phyloP scores from a whole-genome alignment of 2,888 invertebrate species.

The Aradus depressus region DNA sequence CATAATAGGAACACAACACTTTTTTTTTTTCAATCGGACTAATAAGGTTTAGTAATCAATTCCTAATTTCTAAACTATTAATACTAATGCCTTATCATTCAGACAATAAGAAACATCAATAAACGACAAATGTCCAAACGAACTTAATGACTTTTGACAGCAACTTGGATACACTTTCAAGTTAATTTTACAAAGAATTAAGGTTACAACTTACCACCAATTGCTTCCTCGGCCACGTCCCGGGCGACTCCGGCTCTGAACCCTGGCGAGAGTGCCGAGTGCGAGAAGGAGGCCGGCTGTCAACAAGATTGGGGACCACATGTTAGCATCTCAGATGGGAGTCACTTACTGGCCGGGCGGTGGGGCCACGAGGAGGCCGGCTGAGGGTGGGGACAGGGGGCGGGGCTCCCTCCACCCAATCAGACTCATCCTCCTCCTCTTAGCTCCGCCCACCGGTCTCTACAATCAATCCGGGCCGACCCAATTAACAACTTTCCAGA shows the following conservation, averaged over 20 bases:
- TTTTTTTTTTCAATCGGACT: too few relatives aligned
- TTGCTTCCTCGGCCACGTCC: slow-evolving; percentile 76
- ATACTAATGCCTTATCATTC: too few relatives aligned
- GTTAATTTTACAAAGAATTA: background rate
- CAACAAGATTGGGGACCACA: slow-evolving; percentile 34
- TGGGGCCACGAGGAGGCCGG: slow-evolving; percentile 2
- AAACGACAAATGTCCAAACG: slow-evolving; percentile 2
- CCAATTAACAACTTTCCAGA: too few relatives aligned
- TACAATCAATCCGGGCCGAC: too few relatives aligned
- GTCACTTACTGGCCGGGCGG: slow-evolving; percentile 5
- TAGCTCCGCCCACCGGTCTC: too few relatives aligned
- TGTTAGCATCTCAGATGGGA: slow-evolving; percentile 18
- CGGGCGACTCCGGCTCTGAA: slow-evolving; percentile 45
- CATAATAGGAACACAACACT: too few relatives aligned
- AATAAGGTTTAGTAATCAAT: too few relatives aligned
- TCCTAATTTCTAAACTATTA: too few relatives aligned
- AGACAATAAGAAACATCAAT: too few relatives aligned
- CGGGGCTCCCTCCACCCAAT: slow-evolving; percentile 8
- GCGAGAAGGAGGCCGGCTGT: slow-evolving; percentile 41
- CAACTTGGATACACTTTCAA: background rate
- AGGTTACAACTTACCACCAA: slow-evolving; percentile 66
- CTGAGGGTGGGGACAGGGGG: background rate
- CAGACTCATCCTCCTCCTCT: too few relatives aligned
- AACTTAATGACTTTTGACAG: background rate
- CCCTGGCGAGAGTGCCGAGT: slow-evolving; percentile 40